Percentiles rank a stretch among this genome's conserved stretches.
Conservation (phyloP, 2,797 vertebrate species). For the Emys orbicularis region DNA sequence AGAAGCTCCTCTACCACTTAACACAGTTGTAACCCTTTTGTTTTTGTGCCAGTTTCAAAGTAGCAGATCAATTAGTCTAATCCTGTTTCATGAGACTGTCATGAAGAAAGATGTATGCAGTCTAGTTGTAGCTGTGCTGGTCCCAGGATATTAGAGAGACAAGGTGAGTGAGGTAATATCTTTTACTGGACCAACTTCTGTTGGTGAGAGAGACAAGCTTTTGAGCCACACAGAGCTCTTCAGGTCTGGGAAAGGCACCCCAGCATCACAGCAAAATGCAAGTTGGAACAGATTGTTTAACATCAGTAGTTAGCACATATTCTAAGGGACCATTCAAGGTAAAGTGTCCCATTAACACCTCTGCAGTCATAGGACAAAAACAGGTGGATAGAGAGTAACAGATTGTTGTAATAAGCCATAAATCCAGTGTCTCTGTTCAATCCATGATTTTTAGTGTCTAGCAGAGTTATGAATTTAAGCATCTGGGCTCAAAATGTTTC, state of each 20-base stretch:
- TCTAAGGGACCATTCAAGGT: background rate
- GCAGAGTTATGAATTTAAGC: background rate
- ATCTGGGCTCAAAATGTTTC: background rate
- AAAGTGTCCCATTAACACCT: background rate
- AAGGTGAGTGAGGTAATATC: background rate
- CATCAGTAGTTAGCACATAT: background rate
- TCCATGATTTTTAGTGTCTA: background rate
- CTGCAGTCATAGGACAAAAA: background rate
- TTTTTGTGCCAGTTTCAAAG: slow-evolving; percentile 48
- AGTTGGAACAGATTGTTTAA: background rate
- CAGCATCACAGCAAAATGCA: background rate
- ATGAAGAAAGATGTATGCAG: background rate
- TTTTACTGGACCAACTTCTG: background rate
- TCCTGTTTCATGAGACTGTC: slow-evolving; percentile 36
- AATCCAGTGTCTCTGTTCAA: background rate
- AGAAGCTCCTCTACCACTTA: slow-evolving; percentile 57
- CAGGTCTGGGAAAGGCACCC: background rate
- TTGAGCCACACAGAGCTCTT: background rate
- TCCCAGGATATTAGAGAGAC: background rate
- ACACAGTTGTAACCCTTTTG: slow-evolving; percentile 38
- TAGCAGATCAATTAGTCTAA: slow-evolving; percentile 68
- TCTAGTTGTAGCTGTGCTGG: too few species aligned
- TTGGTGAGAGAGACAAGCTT: background rate
- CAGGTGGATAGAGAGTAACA: background rate
- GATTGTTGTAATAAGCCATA: background rate